Evolutionary conservation across 2,797 vertebrate genomes (phyloP), one percentile per base, ranked within the genome.

Genomic region (Carcharodon carcharias): DNA sequence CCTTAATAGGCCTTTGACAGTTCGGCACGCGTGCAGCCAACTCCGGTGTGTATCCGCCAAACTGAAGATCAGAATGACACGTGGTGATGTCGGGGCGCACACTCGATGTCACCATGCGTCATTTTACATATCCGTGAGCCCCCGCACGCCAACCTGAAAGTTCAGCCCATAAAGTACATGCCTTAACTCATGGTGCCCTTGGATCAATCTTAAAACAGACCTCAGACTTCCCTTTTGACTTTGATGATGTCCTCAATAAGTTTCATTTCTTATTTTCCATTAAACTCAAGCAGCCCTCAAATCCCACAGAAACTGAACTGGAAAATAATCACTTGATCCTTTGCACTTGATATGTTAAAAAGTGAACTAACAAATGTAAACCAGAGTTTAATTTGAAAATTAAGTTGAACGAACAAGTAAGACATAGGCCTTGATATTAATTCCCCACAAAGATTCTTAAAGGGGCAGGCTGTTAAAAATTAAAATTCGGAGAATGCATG

Each of bases 331-430:
- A 96, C 96, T 77, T 96, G 96, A 96, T 50, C 6, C 87, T 88
- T 96, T 96, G 65, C 69, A 92, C 96, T 96, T 96, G 96, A 96
- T 0, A 50, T 96, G 96, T 96, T 96, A 96, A 96, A 97, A 97
- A 69, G 95, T 50, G 96, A 96, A 96, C 96, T 96, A 96, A 96
- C 96, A 96, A 96, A 92, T 85, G 96, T 4, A 14, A 96, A 96
- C 82, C 92, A 61, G 94, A 96, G 65, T 97, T 97, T 97, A 96
- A 96, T 96, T 96, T 97, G 96, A 97, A 96, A 96, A 96, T 96
- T 58, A 96, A 96, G 96, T 96, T 96, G 93, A 96, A 96, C 96
- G 96, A 95, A 65, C 96, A 96, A 95, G 96, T 96, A 96, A 96
- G 96, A 97, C 97, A 96, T 96, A 87, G 87, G 96, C 96, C 63